Conservation (phyloP, 1,140 invertebrate genomes). For the Catajapyx aquilonaris region DNA sequence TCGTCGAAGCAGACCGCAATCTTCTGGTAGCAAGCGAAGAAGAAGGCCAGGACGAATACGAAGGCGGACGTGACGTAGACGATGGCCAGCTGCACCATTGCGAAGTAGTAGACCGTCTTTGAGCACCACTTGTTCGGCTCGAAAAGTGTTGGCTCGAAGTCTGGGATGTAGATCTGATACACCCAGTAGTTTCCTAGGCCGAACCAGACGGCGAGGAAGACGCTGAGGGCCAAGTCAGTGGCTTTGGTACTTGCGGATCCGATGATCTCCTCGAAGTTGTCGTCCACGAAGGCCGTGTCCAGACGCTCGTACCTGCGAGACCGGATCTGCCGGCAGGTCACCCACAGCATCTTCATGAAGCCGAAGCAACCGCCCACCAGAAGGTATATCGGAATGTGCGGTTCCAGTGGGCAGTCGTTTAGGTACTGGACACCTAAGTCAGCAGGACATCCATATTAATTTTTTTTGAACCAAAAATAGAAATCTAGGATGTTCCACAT, state of each 20-base stretch:
- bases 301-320: conserved; percentile 29
- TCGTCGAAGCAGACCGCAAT: not conserved
- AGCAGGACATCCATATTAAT: no score
- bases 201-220: conserved; percentile 55
- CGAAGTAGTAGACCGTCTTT: conserved; percentile 51
- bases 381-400: conserved; percentile 59
- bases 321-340: conserved; percentile 42
- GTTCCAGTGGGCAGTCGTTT: conserved; percentile 52
- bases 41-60: conserved; percentile 31
- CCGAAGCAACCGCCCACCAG: conserved; percentile 55
- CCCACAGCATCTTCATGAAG: conserved; percentile 40
- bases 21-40: conserved; percentile 21
- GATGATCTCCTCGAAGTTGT: conserved; percentile 16
- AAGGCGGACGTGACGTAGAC: conserved; percentile 37
- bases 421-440: conserved; percentile 51
- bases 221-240: conserved; percentile 32
- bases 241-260: conserved; percentile 18
- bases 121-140: conserved; percentile 54
- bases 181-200: conserved; percentile 58
- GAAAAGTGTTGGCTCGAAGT: conserved; percentile 38
- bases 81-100: conserved; percentile 44
- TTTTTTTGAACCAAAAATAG: no score
- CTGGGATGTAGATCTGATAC: conserved; percentile 48
- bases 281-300: conserved; percentile 24
- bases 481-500: no score